A percentile compares a stretch with the other conserved stretches of the same genome.
phyloP scores from a whole-genome alignment of 2,888 invertebrate species.

The Gibbula magus region DNA sequence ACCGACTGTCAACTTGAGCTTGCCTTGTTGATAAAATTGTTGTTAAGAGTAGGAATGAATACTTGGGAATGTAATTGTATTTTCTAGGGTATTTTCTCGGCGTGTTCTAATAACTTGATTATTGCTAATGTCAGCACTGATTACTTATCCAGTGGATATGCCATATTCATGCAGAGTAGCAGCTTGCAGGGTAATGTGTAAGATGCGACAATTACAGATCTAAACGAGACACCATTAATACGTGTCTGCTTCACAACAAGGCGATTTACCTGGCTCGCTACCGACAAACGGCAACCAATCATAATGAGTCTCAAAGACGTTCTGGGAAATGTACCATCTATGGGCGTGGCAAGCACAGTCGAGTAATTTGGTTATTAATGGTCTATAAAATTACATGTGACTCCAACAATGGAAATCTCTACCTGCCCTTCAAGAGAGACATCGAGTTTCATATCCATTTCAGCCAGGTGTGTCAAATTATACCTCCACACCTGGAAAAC shows the following conservation, averaged over 20 bases:
- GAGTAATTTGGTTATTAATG: slow-evolving; percentile 15
- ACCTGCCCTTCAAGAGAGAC: neutral
- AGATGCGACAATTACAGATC: too few relatives aligned
- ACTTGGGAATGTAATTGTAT: too few relatives aligned
- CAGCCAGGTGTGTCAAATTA: slow-evolving; percentile 10
- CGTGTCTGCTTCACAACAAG: neutral
- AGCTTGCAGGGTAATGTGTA: too few relatives aligned
- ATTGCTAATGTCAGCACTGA: too few relatives aligned
- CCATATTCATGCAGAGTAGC: too few relatives aligned
- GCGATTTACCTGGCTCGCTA: neutral
- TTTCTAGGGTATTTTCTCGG: too few relatives aligned
- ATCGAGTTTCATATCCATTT: slow-evolving; percentile 1
- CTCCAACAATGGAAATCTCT: neutral
- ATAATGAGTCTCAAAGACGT: neutral
- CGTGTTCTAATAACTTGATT: too few relatives aligned
- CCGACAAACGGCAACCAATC: slow-evolving; percentile 3
- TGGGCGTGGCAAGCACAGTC: slow-evolving; percentile 2
- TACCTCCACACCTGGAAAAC: neutral
- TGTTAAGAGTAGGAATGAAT: too few relatives aligned
- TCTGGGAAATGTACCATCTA: neutral
- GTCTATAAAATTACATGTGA: neutral
- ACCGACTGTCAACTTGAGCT: too few relatives aligned
- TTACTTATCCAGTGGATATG: too few relatives aligned
- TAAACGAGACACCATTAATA: neutral
- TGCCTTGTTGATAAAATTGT: too few relatives aligned